These are phyloP conservation scores for Sebastes ruberrimus DNA, from an alignment of 2,797 vertebrate genomes.

Conservation along the genomic window DNA sequence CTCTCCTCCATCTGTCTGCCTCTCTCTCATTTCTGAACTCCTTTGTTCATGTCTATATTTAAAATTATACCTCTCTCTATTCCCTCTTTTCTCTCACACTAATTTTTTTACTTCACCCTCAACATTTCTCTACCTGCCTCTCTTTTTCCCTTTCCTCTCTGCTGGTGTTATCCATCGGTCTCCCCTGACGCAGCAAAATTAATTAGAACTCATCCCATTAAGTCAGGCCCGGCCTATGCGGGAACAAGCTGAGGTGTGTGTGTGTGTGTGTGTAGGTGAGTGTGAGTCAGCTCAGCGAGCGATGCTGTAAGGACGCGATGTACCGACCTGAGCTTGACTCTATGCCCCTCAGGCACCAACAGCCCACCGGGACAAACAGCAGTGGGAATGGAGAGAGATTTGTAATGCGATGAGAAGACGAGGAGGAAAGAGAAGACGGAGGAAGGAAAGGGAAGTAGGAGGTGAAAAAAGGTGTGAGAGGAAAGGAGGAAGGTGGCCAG, in stretches of 20 bases:
- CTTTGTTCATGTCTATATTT: background rate
- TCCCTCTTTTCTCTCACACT: background rate
- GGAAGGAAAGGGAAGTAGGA: background rate
- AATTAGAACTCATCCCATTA: conserved; percentile 67
- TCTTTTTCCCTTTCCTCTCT: background rate
- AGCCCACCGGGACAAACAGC: conserved; percentile 30
- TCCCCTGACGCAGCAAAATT: conserved; percentile 58
- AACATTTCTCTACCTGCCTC: background rate
- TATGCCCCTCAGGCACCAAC: conserved; percentile 11
- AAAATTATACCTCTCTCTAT: background rate
- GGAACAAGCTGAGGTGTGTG: conserved; percentile 30
- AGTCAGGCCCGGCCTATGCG: conserved; percentile 13
- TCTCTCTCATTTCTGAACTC: background rate
- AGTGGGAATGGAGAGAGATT: conserved; percentile 20
- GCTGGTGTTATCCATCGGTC: conserved; percentile 2
- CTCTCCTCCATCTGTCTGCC: background rate
- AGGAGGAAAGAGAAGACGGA: conserved; percentile 5
- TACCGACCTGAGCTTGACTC: conserved; percentile 38
- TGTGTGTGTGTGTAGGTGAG: background rate
- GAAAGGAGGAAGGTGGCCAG: background rate
- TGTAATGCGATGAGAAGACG: conserved; percentile 31
- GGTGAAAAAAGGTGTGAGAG: background rate
- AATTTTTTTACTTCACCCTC: background rate
- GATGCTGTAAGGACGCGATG: conserved; percentile 40
- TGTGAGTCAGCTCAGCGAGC: conserved; percentile 21